These are phyloP conservation scores for Eolophus roseicapilla DNA, from an alignment of 2,113 vertebrate genomes.

Conservation along the genomic window DNA sequence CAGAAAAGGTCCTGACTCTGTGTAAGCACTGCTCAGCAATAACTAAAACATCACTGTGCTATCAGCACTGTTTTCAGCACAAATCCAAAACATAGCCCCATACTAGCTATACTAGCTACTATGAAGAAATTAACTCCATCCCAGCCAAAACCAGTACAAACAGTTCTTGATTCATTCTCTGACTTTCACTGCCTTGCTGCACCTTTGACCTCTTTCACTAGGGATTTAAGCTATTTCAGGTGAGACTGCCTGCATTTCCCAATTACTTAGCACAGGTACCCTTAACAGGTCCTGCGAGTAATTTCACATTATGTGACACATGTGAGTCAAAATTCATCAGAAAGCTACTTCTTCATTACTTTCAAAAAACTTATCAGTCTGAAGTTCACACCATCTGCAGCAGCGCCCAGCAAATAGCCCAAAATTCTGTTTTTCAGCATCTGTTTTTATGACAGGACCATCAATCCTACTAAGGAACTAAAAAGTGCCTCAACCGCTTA, in stretches of 20 bases:
- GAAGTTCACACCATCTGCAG: neutral
- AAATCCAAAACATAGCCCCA: neutral
- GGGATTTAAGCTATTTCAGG: neutral
- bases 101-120: neutral
- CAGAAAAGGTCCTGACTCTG: neutral
- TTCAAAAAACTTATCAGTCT: neutral
- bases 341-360: neutral
- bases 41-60: neutral
- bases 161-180: neutral
- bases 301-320: neutral
- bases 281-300: neutral
- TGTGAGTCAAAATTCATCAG: neutral
- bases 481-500: neutral
- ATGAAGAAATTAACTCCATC: neutral
- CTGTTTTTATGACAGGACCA: neutral
- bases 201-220: neutral
- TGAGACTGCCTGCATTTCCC: neutral
- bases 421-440: neutral
- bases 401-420: neutral
- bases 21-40: neutral
- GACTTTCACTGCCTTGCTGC: neutral
- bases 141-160: neutral
- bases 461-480: neutral
- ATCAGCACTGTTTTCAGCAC: neutral
- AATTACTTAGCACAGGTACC: neutral